Evolutionary conservation across 2,113 vertebrate genomes (phyloP).

Genomic region (Antechinus stuartii): DNA sequence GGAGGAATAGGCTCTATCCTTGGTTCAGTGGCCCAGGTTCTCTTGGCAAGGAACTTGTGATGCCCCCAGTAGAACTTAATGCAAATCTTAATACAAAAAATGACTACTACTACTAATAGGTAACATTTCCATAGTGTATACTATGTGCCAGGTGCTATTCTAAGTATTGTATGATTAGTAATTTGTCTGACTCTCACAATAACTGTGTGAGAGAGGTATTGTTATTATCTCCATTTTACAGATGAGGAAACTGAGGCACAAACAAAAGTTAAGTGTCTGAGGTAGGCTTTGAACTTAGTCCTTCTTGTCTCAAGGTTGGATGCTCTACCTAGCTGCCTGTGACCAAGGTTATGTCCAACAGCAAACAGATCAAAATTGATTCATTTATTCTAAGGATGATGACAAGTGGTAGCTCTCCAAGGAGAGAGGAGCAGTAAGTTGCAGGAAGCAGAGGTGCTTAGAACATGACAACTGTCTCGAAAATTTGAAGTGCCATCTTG

Average conservation of each 20-base stretch:
- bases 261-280: not conserved
- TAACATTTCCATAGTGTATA: not conserved
- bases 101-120: not conserved
- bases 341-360: not conserved
- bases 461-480: not conserved
- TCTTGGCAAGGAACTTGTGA: not conserved
- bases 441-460: not conserved
- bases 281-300: not conserved
- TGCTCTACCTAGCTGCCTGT: not conserved
- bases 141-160: not conserved
- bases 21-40: not conserved
- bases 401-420: not conserved
- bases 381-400: not conserved
- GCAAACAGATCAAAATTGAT: not conserved
- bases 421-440: not conserved
- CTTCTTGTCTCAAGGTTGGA: not conserved
- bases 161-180: not conserved
- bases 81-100: not conserved
- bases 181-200: not conserved
- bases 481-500: not conserved
- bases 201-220: not conserved
- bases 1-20: not conserved
- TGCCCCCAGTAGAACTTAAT: not conserved
- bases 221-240: not conserved
- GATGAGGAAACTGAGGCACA: not conserved